Evolutionary conservation across 2,113 vertebrate species (phyloP).

Genomic region (Dromaius novaehollandiae): DNA sequence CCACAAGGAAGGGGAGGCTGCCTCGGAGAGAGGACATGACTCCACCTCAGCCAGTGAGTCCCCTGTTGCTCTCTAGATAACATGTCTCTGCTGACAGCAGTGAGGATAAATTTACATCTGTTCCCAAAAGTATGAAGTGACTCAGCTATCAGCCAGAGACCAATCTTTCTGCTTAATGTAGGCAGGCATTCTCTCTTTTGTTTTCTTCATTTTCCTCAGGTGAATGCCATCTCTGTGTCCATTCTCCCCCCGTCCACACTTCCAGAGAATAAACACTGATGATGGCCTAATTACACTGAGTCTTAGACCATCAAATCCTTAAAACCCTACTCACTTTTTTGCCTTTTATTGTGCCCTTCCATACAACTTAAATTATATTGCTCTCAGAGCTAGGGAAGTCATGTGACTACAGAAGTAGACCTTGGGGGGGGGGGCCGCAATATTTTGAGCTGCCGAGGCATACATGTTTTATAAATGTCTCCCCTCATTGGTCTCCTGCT

Average conservation of each 20-base stretch:
- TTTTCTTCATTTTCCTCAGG: neutral
- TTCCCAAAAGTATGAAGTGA: conserved; percentile 14
- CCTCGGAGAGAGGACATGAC: neutral
- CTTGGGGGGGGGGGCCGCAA: neutral
- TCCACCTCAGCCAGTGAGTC: conserved; percentile 60
- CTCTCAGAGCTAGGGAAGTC: neutral
- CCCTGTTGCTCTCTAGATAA: neutral
- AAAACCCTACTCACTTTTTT: conserved; percentile 37
- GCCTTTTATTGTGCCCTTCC: neutral
- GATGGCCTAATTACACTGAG: neutral
- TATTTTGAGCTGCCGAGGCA: conserved; percentile 31
- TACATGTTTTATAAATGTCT: conserved; percentile 7
- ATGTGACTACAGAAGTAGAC: neutral
- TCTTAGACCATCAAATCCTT: neutral
- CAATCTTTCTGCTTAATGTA: neutral
- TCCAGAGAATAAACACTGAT: neutral
- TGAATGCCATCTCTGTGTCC: neutral
- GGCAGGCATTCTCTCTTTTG: neutral
- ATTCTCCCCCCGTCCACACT: neutral
- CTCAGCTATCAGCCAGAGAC: neutral
- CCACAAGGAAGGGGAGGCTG: neutral
- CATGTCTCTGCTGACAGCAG: conserved; percentile 15
- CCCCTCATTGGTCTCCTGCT: neutral
- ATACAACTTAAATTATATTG: neutral
- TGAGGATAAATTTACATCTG: neutral